These are phyloP conservation scores for Petaurus breviceps DNA, from an alignment of 2,113 vertebrate species.

Conservation along the genomic window DNA sequence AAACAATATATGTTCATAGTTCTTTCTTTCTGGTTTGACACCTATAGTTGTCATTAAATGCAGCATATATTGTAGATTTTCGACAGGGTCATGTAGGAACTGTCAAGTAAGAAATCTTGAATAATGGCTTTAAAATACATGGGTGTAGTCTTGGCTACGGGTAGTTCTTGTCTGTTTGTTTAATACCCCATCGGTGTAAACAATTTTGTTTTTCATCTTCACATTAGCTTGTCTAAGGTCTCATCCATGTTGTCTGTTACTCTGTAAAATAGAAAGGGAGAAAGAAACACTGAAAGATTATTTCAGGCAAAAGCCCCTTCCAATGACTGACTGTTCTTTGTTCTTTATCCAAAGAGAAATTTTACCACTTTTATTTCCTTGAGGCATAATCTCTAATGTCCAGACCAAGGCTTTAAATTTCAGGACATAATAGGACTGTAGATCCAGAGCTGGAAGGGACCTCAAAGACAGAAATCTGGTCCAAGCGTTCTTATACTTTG, in stretches of 20 bases:
- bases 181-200: slow-evolving; percentile 82
- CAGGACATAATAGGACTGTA: neutral
- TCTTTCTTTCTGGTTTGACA: slow-evolving; percentile 79
- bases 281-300: slow-evolving; percentile 40
- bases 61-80: slow-evolving; percentile 88
- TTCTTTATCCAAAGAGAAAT: neutral
- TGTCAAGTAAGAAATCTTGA: slow-evolving; percentile 86
- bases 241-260: slow-evolving; percentile 83
- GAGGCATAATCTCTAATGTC: neutral
- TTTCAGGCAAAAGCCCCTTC: neutral
- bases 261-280: slow-evolving; percentile 83
- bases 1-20: slow-evolving; percentile 77
- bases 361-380: neutral
- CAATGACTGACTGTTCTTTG: neutral
- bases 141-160: slow-evolving; percentile 82
- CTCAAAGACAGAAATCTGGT: neutral
- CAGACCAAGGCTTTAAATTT: neutral
- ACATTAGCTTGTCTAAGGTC: slow-evolving; percentile 84
- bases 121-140: slow-evolving; percentile 88
- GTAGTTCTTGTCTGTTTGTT: slow-evolving; percentile 74
- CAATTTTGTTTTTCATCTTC: slow-evolving; percentile 87
- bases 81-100: slow-evolving; percentile 82
- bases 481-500: neutral
- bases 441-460: neutral
- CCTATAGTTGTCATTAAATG: slow-evolving; percentile 83